Evolutionary conservation across 2,888 invertebrate genomes (phyloP).

Genomic region (Diarsia brunnea): DNA sequence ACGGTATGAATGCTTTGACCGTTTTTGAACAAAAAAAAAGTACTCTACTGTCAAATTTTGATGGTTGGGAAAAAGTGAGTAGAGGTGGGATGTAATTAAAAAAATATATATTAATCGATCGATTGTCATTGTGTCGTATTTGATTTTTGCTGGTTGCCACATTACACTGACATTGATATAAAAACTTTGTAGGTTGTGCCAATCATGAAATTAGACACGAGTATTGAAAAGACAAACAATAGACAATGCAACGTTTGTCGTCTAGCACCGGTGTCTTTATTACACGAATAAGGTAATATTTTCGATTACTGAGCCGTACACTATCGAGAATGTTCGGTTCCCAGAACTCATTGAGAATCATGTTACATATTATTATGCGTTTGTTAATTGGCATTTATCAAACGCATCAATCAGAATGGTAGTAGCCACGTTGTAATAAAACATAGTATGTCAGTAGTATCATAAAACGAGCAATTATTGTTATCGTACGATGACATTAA

Average conservation of each 20-base stretch:
- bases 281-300: slow-evolving; percentile 1
- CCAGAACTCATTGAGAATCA: slow-evolving; percentile 33
- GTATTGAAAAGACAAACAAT: slow-evolving; percentile 23
- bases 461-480: slow-evolving; percentile 64
- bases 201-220: slow-evolving; percentile 14
- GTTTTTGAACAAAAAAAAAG: slow-evolving; percentile 7
- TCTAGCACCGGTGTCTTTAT: background rate
- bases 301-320: slow-evolving; percentile 25
- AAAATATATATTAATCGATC: slow-evolving; percentile 9
- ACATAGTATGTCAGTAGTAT: slow-evolving; percentile 60
- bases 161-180: background rate
- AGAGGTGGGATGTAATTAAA: slow-evolving; percentile 9
- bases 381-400: slow-evolving; percentile 19
- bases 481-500: slow-evolving; percentile 74
- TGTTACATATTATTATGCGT: slow-evolving; percentile 5
- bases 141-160: background rate
- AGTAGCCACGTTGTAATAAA: slow-evolving; percentile 47
- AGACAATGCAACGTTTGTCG: slow-evolving; percentile 2
- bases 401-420: slow-evolving; percentile 50
- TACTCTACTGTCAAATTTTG: background rate
- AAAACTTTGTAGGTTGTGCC: background rate
- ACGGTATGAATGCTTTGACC: background rate
- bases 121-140: background rate
- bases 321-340: slow-evolving; percentile 15
- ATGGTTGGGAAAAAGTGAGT: background rate